Evolutionary conservation across 92 coral and sea anemone genomes (phyloP).

Genomic region (Palythoa heliodiscus): DNA sequence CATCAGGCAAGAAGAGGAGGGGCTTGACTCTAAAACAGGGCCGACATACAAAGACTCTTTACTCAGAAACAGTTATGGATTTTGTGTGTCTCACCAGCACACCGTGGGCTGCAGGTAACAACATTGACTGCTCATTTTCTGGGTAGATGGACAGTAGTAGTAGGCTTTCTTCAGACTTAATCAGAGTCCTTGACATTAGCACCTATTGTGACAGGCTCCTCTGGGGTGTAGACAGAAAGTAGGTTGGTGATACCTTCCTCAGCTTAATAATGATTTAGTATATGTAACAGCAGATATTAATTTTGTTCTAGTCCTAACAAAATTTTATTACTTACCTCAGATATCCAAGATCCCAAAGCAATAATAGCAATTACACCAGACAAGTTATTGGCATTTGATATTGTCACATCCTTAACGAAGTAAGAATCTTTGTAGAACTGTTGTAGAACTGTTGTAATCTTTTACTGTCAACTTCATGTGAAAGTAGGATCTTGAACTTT

Average conservation of each 20-base stretch:
- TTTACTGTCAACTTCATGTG: too few relatives aligned
- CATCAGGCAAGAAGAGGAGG: conserved; percentile 74
- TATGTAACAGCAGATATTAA: background rate
- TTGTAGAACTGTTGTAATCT: too few relatives aligned
- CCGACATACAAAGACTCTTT: conserved; percentile 59
- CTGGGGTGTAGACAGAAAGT: too few relatives aligned
- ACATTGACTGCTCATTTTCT: background rate
- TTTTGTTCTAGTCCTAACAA: too few relatives aligned
- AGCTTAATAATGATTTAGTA: background rate
- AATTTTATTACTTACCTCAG: conserved; percentile 34
- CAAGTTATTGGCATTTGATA: conserved; percentile 82
- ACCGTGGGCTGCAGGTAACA: conserved; percentile 77
- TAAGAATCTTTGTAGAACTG: conserved; percentile 49
- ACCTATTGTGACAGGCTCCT: too few relatives aligned
- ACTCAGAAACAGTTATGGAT: conserved; percentile 72
- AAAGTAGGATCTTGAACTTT: too few relatives aligned
- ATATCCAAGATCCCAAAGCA: conserved; percentile 82
- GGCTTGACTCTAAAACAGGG: conserved; percentile 92
- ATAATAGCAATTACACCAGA: conserved; percentile 81
- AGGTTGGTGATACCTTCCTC: too few relatives aligned
- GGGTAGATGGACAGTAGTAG: background rate
- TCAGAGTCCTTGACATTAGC: too few relatives aligned
- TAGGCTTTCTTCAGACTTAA: too few relatives aligned
- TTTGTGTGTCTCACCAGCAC: conserved; percentile 66
- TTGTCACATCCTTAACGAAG: conserved; percentile 77